phyloP scores from a whole-genome alignment of 2,797 vertebrate genomes.

The Sebastes baramenuke region DNA sequence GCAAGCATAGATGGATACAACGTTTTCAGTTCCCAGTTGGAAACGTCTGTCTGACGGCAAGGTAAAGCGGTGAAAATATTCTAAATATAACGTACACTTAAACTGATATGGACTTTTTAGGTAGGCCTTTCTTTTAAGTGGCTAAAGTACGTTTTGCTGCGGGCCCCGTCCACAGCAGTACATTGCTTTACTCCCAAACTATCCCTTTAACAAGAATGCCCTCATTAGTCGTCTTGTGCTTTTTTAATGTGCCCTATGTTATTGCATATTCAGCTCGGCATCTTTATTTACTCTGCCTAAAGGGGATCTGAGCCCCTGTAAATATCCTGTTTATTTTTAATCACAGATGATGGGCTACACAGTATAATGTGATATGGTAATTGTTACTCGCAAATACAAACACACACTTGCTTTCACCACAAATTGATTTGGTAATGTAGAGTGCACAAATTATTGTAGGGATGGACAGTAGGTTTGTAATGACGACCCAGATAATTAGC shows the following conservation, averaged over 20 bases:
- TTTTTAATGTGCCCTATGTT: constrained; percentile 39
- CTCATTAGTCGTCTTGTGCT: constrained; percentile 42
- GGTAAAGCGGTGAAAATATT: no score
- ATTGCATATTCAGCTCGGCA: constrained; percentile 31
- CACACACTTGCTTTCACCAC: constrained; percentile 36
- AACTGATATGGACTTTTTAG: no score
- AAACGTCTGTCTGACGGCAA: no score
- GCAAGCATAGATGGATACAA: no score
- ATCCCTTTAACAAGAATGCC: constrained; percentile 26
- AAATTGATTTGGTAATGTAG: constrained; percentile 59
- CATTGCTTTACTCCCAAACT: no score
- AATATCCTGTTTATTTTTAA: constrained; percentile 67
- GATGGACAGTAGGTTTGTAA: constrained; percentile 56
- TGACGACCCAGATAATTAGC: constrained; percentile 70
- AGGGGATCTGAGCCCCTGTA: constrained; percentile 46
- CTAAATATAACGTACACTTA: no score
- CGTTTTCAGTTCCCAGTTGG: no score
- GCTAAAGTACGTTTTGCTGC: no score
- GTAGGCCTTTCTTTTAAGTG: no score
- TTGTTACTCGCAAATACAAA: constrained; percentile 49
- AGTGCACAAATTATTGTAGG: constrained; percentile 34
- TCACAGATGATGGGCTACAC: constrained; percentile 23
- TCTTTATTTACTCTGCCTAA: constrained; percentile 29
- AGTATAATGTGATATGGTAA: constrained; percentile 57
- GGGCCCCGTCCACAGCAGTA: no score